Percentiles rank a stretch among this genome's conserved stretches.
These are phyloP conservation scores for Temnothorax ravouxi DNA, from an alignment of 2,888 invertebrate genomes.

Conservation along the genomic window DNA sequence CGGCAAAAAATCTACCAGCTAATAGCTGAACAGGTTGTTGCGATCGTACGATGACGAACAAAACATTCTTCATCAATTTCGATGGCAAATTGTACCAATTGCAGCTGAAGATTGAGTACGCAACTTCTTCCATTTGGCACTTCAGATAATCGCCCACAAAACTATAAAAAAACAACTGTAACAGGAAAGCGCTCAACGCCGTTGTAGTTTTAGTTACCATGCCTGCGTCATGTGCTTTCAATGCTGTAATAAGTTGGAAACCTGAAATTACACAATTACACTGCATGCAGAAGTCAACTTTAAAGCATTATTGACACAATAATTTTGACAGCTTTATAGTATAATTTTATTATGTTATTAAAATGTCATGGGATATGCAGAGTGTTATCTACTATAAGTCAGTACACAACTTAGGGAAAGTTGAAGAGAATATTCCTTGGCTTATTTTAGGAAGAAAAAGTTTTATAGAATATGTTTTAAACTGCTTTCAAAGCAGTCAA, in stretches of 20 bases:
- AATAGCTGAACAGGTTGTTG: slow-evolving; percentile 66
- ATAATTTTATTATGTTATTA: not conserved
- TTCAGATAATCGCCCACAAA: slow-evolving; percentile 28
- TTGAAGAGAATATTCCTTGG: too few relatives aligned
- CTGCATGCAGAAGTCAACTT: not conserved
- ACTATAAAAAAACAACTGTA: slow-evolving; percentile 30
- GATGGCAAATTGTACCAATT: slow-evolving; percentile 67
- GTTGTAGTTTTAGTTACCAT: not conserved
- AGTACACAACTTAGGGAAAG: too few relatives aligned
- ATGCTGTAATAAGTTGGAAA: slow-evolving; percentile 31
- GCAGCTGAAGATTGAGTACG: not conserved
- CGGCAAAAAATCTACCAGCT: slow-evolving; percentile 68
- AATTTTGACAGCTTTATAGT: not conserved
- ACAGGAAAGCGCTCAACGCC: not conserved
- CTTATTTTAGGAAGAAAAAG: too few relatives aligned
- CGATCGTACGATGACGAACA: slow-evolving; percentile 72
- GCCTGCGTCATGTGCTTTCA: not conserved
- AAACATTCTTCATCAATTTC: slow-evolving; percentile 61
- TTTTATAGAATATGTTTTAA: too few relatives aligned
- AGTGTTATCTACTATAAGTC: too few relatives aligned
- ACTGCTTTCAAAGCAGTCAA: too few relatives aligned
- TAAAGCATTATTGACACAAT: not conserved
- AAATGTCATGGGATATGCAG: too few relatives aligned
- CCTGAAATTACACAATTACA: slow-evolving; percentile 17
- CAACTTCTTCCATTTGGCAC: slow-evolving; percentile 37